phyloP scores from a whole-genome alignment of 2,888 invertebrate species.

The Andricus quercusramuli region DNA sequence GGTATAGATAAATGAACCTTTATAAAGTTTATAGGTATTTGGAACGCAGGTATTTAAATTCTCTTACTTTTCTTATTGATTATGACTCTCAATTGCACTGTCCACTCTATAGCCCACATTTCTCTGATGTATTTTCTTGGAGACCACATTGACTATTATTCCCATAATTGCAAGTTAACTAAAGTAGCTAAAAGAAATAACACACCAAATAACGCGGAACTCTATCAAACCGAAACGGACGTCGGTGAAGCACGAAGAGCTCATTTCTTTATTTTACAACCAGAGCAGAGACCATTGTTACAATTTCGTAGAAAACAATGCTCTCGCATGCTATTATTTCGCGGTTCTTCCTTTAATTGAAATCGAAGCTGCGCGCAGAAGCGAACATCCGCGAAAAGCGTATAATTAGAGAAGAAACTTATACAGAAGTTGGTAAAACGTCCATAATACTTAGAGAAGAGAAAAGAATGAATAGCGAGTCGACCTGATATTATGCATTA shows the following conservation, averaged over 20 bases:
- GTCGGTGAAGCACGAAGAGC: conserved; percentile 6
- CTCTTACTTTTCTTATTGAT: not conserved
- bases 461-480: conserved; percentile 26
- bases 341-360: conserved; percentile 30
- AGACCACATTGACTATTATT: not conserved
- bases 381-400: conserved; percentile 37
- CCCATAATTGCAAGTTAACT: not conserved
- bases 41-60: not conserved
- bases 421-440: conserved; percentile 26
- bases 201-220: not conserved
- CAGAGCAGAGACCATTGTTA: conserved; percentile 14
- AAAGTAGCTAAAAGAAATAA: not conserved
- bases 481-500: conserved; percentile 33
- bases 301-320: conserved; percentile 31
- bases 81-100: too few relatives aligned
- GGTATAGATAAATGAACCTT: not conserved
- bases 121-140: not conserved
- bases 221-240: not conserved
- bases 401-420: conserved; percentile 37
- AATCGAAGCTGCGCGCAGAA: conserved; percentile 33
- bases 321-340: conserved; percentile 29
- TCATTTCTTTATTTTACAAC: conserved; percentile 22
- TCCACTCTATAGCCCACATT: not conserved
- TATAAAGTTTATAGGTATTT: not conserved
- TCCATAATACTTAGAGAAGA: conserved; percentile 23